Evolutionary conservation across 1,140 invertebrate genomes (phyloP), one percentile per base, ranked within the genome.

Genomic region (Drosophila triauraria): DNA sequence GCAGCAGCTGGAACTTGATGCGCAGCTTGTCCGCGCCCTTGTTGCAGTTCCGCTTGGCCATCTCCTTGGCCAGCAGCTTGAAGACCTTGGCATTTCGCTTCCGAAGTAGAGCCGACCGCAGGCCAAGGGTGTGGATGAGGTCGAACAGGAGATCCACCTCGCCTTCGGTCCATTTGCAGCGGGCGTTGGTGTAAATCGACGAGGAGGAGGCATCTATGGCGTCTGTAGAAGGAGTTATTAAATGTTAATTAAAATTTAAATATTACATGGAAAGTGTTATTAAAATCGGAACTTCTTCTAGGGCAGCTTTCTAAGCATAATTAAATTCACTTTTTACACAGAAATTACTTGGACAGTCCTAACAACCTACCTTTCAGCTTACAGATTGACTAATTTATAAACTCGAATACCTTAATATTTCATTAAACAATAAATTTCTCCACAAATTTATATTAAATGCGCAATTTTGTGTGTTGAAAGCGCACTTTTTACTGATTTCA

Each of bases 51-150:
- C 60, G 44, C 10, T 90, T 88, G 3, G 65, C 46, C 85, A 88
- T 80, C 27, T 88, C 84, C 42, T 68, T 90, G 35, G 84, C 82
- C 10, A 88, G 50, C 5, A 90, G 27, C 30, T 47, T 78, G 9
- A 88, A 88, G 20, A 80, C 76, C 56, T 88, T 88, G 43, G 84
- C 84, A 50, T 88, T 88, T 2, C 84, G 68, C 20, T 84, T 88
- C 17, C 80, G 58, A 20, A 88, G 12, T 48, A 88, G 44, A 13
- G 81, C 77, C 2, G 72, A 27, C 20, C 87, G 64, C 10, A 90
- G 56, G 6, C 81, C 81, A 59, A 84, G 42, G 7, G 53, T 65
- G 43, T 25, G 80, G 1, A 88, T 87, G 0, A 84, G 50, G 13
- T 84, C 69, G 0, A 88, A 58, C 23, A 90, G 72, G 0, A 78